Base-by-base conservation (phyloP, 2,797 vertebrate species). In the Falco rusticolus region DNA sequence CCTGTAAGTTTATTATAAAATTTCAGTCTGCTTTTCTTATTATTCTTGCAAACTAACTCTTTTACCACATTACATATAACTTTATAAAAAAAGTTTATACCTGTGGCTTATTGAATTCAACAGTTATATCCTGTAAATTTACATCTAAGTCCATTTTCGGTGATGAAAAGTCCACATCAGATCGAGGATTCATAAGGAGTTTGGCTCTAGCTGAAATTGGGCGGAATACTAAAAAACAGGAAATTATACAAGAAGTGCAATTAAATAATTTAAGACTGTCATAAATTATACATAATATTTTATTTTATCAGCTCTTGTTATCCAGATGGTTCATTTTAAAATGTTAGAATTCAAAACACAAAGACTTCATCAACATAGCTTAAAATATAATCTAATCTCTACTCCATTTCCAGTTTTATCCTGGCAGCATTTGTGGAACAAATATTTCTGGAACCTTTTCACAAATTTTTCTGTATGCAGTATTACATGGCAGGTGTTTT, bases 161-260 rank as follows among this genome's bases (percentile, higher is more conserved):
- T 50, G 98, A 98, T 19, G 99, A 99, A 98, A 99, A 99, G 96
- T 99, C 99, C 96, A 99, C 97, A 94, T 99, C 99, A 34, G 99
- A 98, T 95, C 98, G 98, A 34, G 98, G 99, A 98, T 99, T 99
- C 99, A 99, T 99, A 72, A 98, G 98, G 37, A 99, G 98, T 97
- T 99, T 99, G 93, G 99, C 99, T 82, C 96, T 98, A 57, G 99
- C 99, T 51, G 99, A 99, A 97, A 99, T 99, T 7, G 99, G 99
- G 53, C 98, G 99, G 95, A 99, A 99, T 83, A 99, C 99, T 99
- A 85, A 78, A 97, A 97, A 96, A 97, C 22, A 95, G 10, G 93
- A 89, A n/a, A 82, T 95, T 56, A 84, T 56, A 71, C 1, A 60
- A 69, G 91, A 95, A 39, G 22, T 54, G 8, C 25, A 75, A 77